A percentile compares a stretch with the other conserved stretches of the same genome.
phyloP scores from a whole-genome alignment of 2,888 invertebrate genomes.

The Parascotia fuliginaria region DNA sequence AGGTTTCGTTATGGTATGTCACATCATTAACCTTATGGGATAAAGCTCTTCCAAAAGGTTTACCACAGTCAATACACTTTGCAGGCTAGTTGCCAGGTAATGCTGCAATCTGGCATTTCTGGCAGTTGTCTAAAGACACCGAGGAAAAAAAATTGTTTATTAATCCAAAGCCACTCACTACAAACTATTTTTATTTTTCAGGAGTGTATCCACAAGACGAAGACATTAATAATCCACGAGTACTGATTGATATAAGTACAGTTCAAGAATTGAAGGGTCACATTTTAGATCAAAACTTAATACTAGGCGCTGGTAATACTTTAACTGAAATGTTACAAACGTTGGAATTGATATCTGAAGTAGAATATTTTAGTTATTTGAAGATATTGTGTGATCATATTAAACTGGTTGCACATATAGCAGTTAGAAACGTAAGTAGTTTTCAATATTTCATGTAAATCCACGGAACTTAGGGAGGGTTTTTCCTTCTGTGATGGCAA shows the following conservation, averaged over 20 bases:
- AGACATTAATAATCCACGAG: conserved; percentile 51
- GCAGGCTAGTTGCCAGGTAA: too few species aligned
- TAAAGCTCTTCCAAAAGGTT: too few species aligned
- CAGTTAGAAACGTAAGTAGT: conserved; percentile 88
- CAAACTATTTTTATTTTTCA: conserved; percentile 21
- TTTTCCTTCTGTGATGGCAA: too few species aligned
- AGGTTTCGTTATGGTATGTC: too few species aligned
- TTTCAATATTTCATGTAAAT: neutral
- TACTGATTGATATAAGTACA: conserved; percentile 86
- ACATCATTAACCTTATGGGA: too few species aligned
- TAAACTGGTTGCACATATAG: conserved; percentile 88
- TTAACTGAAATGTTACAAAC: conserved; percentile 79
- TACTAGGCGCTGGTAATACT: conserved; percentile 84
- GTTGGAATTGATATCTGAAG: conserved; percentile 57
- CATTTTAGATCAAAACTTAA: conserved; percentile 65
- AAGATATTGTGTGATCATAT: conserved; percentile 86
- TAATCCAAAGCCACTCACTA: too few species aligned
- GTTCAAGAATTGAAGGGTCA: conserved; percentile 83
- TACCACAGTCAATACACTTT: too few species aligned
- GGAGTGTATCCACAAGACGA: conserved; percentile 68
- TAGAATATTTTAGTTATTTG: conserved; percentile 84
- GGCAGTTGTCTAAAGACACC: too few species aligned
- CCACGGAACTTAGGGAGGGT: too few species aligned
- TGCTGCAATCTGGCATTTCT: too few species aligned
- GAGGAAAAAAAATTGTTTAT: neutral